phyloP scores from a whole-genome alignment of 1,140 invertebrate genomes.

The Macrocentrus cingulum region DNA sequence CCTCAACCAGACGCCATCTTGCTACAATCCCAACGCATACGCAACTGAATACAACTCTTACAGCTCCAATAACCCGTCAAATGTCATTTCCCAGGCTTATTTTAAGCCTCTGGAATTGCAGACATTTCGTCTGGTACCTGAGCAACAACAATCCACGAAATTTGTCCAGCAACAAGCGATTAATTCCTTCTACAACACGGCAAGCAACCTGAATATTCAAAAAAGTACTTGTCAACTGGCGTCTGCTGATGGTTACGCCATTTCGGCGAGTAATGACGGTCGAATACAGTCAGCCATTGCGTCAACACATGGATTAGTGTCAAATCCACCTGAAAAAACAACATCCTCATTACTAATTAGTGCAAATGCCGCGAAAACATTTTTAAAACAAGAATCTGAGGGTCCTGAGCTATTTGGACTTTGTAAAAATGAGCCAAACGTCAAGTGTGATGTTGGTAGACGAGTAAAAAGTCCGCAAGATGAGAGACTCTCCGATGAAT shows the following conservation, averaged over 20 bases:
- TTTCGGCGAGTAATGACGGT: too few relatives aligned
- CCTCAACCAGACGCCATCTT: constrained; percentile 37
- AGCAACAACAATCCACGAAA: constrained; percentile 30
- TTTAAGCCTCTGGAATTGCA: constrained; percentile 44
- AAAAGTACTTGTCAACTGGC: too few relatives aligned
- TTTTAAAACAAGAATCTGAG: background rate
- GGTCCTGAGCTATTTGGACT: constrained; percentile 4
- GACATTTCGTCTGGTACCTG: constrained; percentile 39
- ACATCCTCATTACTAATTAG: too few relatives aligned
- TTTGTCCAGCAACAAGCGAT: constrained; percentile 33
- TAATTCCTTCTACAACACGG: too few relatives aligned
- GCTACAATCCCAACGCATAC: constrained; percentile 34
- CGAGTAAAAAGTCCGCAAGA: constrained; percentile 21
- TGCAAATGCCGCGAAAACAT: constrained; percentile 34
- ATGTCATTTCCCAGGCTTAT: constrained; percentile 41
- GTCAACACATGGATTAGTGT: too few relatives aligned
- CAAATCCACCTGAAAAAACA: too few relatives aligned
- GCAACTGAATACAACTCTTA: constrained; percentile 39
- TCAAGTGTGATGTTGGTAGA: background rate
- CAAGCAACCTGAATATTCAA: too few relatives aligned
- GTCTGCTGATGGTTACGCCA: too few relatives aligned
- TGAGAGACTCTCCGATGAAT: constrained; percentile 45
- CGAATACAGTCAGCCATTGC: too few relatives aligned
- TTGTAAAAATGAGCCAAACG: background rate
- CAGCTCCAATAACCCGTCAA: constrained; percentile 33